Base-by-base conservation (phyloP, 2,888 invertebrate species). In the Brenthis daphne region DNA sequence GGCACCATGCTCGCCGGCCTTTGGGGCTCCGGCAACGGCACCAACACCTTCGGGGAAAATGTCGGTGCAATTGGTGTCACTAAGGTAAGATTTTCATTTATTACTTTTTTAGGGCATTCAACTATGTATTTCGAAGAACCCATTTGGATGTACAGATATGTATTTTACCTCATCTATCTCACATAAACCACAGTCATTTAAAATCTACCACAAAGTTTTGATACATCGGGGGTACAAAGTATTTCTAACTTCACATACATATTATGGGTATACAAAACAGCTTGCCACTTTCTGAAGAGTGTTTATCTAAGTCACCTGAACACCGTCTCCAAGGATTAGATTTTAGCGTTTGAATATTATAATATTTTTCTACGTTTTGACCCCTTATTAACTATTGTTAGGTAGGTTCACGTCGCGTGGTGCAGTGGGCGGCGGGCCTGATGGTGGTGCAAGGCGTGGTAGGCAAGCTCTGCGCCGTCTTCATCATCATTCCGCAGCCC, bases 21-120 rank as follows among this genome's bases (percentile, higher is more conserved):
- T 5, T 96, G 97, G 95, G 98, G 98, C 11, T 95, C 96, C 43
- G 97, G 97, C 1, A 97, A 97, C 79, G 97, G 97, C 0, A 97
- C 97, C 58, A 98, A 97, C 76, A 97, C 97, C 3, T 98, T 98
- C 81, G 97, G 97, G 0, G 97, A 97, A 84, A 98, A 98, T 83
- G 97, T 98, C 55, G 98, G 97, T 0, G 97, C 97, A 1, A 97
- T 98, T 74, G 97, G 97, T 48, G 96, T 97, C 1, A 97, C 97
- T 1, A 96, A 96, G 93, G 96, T 96, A 78, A 3, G 37, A 33
- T 47, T 57, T 8, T 43, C 1, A 37, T 37, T 43, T 43, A 43
- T 43, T 43, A 11, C 11, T 11, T 11, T 11, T 8, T 8, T 37
- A 37, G 8, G 37, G 37, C 6, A 37, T 6, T 37, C 8, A 37